Conservation (phyloP, 1,140 invertebrate genomes). For the Eupristina koningsbergeri region DNA sequence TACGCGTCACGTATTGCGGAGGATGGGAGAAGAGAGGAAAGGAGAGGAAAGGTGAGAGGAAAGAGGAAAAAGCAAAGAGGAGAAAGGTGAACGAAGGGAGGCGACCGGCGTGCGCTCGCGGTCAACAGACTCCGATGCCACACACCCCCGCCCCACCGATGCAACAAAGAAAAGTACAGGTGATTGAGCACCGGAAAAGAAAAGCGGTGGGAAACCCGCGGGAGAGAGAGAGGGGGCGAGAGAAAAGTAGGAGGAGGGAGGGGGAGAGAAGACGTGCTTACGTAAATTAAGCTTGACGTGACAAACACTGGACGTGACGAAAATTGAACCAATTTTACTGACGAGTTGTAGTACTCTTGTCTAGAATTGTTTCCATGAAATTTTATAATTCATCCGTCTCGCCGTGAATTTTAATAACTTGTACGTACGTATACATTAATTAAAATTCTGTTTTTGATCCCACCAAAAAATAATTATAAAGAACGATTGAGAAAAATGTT, state of each 20-base stretch:
- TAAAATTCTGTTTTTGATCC: no score
- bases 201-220: no score
- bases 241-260: no score
- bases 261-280: background rate
- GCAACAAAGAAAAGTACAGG: background rate
- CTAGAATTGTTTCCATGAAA: background rate
- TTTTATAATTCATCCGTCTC: background rate
- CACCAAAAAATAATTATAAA: no score
- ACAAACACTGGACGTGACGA: background rate
- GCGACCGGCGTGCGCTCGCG: background rate
- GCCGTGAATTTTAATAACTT: background rate
- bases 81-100: slow-evolving; percentile 2
- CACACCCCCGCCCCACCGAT: slow-evolving; percentile 2
- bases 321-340: background rate
- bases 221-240: slow-evolving; percentile 55
- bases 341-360: no score
- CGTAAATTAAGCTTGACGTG: slow-evolving; percentile 31
- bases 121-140: background rate
- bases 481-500: no score
- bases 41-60: background rate
- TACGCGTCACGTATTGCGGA: slow-evolving; percentile 23
- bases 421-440: background rate
- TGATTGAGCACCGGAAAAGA: no score
- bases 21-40: background rate
- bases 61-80: background rate